Evolutionary conservation across 2,888 invertebrate species (phyloP).

Genomic region (Carterocephalus palaemon): DNA sequence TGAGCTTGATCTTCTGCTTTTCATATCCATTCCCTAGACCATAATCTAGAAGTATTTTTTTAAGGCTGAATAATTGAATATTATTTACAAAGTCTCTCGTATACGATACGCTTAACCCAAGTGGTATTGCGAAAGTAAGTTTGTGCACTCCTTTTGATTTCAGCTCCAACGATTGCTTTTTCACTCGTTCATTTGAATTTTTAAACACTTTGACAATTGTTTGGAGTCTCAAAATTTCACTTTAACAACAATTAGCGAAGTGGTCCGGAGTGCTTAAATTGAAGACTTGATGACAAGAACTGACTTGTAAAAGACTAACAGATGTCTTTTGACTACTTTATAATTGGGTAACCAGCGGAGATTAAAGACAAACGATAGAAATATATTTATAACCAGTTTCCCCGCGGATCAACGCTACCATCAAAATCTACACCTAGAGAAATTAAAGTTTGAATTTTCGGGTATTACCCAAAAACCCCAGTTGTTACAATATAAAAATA

Average conservation of each 20-base stretch:
- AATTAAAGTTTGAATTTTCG: too few species aligned
- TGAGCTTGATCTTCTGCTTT: too few species aligned
- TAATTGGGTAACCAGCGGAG: too few species aligned
- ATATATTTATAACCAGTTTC: too few species aligned
- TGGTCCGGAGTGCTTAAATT: constrained; percentile 3
- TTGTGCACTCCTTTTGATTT: constrained; percentile 9
- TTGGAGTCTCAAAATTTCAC: constrained; percentile 6
- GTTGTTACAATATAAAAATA: too few species aligned
- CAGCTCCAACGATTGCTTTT: constrained; percentile 10
- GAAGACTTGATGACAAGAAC: constrained; percentile 15
- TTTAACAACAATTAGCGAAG: constrained; percentile 13
- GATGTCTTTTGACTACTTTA: constrained; percentile 3
- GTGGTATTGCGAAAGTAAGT: constrained; percentile 9
- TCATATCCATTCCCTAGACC: too few species aligned
- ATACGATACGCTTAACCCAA: not conserved
- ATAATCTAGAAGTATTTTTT: too few species aligned
- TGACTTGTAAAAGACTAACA: constrained; percentile 14
- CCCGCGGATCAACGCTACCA: too few species aligned
- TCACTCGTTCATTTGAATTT: constrained; percentile 17
- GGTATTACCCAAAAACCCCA: too few species aligned
- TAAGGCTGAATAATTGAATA: too few species aligned
- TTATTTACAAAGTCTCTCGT: constrained; percentile 1
- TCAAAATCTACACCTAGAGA: too few species aligned
- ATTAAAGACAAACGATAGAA: too few species aligned
- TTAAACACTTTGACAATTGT: constrained; percentile 21